A percentile compares a stretch with the other conserved stretches of the same genome.
Evolutionary conservation across 2,888 invertebrate species (phyloP).

Genomic region (Salpingus planirostris): DNA sequence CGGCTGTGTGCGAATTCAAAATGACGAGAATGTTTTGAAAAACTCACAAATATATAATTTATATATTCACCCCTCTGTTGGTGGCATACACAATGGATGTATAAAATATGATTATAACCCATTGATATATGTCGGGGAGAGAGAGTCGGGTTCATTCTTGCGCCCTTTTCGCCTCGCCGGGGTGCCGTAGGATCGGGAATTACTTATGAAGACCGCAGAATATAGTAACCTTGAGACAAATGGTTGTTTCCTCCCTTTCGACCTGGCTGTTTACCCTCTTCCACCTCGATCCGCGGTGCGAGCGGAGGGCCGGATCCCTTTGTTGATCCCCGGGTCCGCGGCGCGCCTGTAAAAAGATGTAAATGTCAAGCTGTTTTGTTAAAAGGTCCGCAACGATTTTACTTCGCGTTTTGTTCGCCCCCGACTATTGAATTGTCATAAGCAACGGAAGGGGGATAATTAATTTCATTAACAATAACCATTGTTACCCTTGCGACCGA

Average conservation of each 20-base stretch:
- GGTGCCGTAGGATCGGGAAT: slow-evolving; percentile 10
- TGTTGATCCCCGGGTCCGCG: not conserved
- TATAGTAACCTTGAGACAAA: slow-evolving; percentile 17
- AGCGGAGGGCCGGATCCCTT: not conserved
- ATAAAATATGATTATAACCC: slow-evolving; percentile 25
- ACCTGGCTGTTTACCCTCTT: slow-evolving; percentile 14
- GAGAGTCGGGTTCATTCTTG: slow-evolving; percentile 13
- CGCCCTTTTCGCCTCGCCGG: slow-evolving; percentile 10
- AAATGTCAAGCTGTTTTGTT: slow-evolving; percentile 20
- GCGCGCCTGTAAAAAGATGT: slow-evolving; percentile 13
- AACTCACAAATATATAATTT: slow-evolving; percentile 24
- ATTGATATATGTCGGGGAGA: slow-evolving; percentile 22
- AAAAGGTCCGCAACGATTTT: slow-evolving; percentile 15
- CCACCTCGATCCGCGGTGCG: slow-evolving; percentile 7
- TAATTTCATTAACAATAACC: slow-evolving; percentile 13
- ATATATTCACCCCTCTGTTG: slow-evolving; percentile 25
- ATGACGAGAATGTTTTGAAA: slow-evolving; percentile 16
- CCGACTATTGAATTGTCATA: slow-evolving; percentile 16
- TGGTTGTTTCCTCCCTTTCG: slow-evolving; percentile 15
- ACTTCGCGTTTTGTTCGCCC: slow-evolving; percentile 16
- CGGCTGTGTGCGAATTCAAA: slow-evolving; percentile 13
- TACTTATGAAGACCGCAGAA: slow-evolving; percentile 14
- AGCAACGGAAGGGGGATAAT: slow-evolving; percentile 13
- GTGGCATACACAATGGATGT: slow-evolving; percentile 21
- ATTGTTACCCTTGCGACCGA: too few relatives aligned